These are phyloP conservation scores for Neotoma lepida DNA, from an alignment of 2,113 vertebrate species.

Conservation along the genomic window DNA sequence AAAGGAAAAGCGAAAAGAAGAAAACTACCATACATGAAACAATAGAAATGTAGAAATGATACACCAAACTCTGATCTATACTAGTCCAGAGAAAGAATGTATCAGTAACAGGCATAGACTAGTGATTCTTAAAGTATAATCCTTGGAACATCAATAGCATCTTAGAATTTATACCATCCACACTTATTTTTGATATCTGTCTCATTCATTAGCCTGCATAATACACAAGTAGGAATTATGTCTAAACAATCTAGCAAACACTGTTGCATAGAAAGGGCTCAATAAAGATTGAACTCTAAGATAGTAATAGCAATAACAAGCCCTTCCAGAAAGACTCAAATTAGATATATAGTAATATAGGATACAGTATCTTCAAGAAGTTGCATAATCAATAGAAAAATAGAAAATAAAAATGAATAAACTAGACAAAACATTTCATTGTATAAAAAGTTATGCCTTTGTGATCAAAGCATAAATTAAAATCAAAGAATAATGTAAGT, in stretches of 20 bases:
- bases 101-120: not conserved
- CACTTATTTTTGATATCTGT: not conserved
- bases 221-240: not conserved
- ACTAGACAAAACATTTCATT: not conserved
- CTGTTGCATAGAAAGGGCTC: not conserved
- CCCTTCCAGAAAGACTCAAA: not conserved
- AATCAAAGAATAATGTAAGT: not conserved
- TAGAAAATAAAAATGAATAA: not conserved
- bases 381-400: not conserved
- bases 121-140: not conserved
- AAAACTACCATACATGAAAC: not conserved
- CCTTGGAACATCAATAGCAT: not conserved
- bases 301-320: not conserved
- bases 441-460: not conserved
- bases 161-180: not conserved
- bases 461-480: not conserved
- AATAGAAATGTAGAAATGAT: not conserved
- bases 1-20: not conserved
- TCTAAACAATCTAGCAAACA: not conserved
- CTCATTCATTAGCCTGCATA: not conserved
- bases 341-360: not conserved
- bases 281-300: not conserved
- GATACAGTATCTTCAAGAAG: not conserved
- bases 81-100: not conserved
- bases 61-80: not conserved